These are phyloP conservation scores for Diadegma fenestrale DNA, from an alignment of 2,888 invertebrate genomes.

Conservation along the genomic window DNA sequence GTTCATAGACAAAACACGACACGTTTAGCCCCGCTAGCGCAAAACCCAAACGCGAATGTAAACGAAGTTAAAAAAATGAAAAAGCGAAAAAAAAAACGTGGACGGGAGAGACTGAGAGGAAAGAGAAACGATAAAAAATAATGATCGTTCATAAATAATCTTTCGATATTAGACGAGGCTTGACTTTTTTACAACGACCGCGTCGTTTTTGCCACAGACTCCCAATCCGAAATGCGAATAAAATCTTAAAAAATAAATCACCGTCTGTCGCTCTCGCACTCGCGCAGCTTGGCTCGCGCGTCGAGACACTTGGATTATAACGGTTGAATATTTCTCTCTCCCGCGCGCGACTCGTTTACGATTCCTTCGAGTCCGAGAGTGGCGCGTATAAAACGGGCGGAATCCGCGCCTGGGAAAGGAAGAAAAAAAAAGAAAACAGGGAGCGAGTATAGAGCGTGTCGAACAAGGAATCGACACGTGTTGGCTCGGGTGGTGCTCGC, in stretches of 20 bases:
- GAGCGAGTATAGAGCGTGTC: conserved; percentile 64
- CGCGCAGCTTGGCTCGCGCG: conserved; percentile 8
- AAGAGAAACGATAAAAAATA: conserved; percentile 23
- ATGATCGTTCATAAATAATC: conserved; percentile 50
- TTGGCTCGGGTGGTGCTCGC: conserved; percentile 61
- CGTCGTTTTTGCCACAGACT: conserved; percentile 25
- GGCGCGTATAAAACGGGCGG: conserved; percentile 53
- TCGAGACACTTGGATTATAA: conserved; percentile 51
- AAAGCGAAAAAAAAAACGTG: conserved; percentile 5
- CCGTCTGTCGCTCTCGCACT: neutral
- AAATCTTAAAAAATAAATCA: conserved; percentile 28
- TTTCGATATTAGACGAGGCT: conserved; percentile 40
- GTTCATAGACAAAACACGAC: conserved; percentile 3
- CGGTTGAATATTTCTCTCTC: conserved; percentile 45
- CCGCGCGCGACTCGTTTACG: conserved; percentile 47
- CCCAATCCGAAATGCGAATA: conserved; percentile 29
- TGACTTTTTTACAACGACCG: conserved; percentile 44
- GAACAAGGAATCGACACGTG: conserved; percentile 67
- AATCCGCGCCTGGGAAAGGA: conserved; percentile 25
- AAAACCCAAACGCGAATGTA: conserved; percentile 47
- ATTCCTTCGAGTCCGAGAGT: conserved; percentile 52
- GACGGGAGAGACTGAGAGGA: conserved; percentile 4
- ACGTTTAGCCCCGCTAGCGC: conserved; percentile 36
- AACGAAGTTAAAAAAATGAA: neutral
- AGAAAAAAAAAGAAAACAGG: conserved; percentile 55